phyloP scores from a whole-genome alignment of 2,113 vertebrate species.

The Spea bombifrons region DNA sequence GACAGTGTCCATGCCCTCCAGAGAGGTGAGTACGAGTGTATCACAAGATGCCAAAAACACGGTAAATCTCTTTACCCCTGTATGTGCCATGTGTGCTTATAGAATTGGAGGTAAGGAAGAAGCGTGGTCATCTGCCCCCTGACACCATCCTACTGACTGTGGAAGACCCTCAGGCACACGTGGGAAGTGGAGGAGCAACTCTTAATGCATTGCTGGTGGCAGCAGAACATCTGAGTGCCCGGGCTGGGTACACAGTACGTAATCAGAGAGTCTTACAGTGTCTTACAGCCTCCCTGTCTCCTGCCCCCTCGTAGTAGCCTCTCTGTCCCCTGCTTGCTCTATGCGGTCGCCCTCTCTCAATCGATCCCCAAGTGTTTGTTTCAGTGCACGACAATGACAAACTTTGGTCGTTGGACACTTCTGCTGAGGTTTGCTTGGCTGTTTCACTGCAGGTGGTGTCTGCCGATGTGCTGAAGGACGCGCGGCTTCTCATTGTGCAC shows the following conservation, averaged over 20 bases:
- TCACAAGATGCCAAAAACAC: background rate
- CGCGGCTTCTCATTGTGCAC: slow-evolving; percentile 85
- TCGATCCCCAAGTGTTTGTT: too few relatives aligned
- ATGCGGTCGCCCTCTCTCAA: background rate
- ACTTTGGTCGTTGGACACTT: too few relatives aligned
- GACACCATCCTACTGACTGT: slow-evolving; percentile 74
- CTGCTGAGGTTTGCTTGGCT: background rate
- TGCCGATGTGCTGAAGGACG: slow-evolving; percentile 76
- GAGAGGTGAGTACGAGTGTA: slow-evolving; percentile 64
- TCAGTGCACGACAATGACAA: background rate
- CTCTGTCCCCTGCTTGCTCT: background rate
- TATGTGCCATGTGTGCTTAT: slow-evolving; percentile 1
- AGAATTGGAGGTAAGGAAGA: slow-evolving; percentile 84
- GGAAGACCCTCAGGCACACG: slow-evolving; percentile 72
- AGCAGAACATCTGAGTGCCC: slow-evolving; percentile 85
- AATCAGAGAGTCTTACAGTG: too few relatives aligned
- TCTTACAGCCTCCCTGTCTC: too few relatives aligned
- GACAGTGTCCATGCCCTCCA: slow-evolving; percentile 79
- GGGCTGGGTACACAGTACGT: slow-evolving; percentile 79
- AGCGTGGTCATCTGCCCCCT: slow-evolving; percentile 65
- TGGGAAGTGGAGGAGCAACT: slow-evolving; percentile 91
- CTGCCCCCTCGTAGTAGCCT: too few relatives aligned
- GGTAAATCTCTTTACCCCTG: background rate
- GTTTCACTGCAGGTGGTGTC: slow-evolving; percentile 78
- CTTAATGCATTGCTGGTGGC: slow-evolving; percentile 90